A percentile compares a stretch with the other conserved stretches of the same genome.
Conservation (phyloP, 2,113 vertebrate genomes). For the Microcebus tavaratra region DNA sequence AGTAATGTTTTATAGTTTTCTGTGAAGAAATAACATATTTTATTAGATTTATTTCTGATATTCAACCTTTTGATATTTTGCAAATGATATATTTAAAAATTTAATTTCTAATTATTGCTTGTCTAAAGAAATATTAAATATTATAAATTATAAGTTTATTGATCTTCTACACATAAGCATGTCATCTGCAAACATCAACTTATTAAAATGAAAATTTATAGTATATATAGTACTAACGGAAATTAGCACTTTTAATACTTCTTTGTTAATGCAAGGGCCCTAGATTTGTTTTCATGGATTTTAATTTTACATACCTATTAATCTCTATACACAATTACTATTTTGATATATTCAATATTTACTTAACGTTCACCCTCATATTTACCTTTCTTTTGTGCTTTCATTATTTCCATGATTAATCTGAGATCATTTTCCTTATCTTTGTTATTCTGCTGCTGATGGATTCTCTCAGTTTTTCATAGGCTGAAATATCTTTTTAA, state of each 20-base stretch:
- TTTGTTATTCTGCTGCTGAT: not conserved
- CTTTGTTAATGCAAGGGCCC: not conserved
- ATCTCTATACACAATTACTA: not conserved
- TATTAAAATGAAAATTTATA: not conserved
- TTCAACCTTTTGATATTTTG: not conserved
- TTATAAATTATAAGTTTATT: not conserved
- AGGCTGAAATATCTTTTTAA: not conserved
- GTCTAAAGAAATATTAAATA: conserved; percentile 8
- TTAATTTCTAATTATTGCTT: not conserved
- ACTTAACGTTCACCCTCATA: not conserved
- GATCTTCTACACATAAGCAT: not conserved
- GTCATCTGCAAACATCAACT: not conserved
- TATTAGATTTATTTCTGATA: not conserved
- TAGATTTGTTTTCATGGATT: not conserved
- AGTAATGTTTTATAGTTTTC: not conserved
- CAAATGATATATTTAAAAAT: not conserved
- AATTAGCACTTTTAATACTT: not conserved
- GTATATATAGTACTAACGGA: not conserved
- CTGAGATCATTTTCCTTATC: not conserved
- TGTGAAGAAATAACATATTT: not conserved
- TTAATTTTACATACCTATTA: not conserved
- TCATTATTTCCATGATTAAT: not conserved
- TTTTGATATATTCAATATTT: not conserved
- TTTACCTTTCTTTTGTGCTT: not conserved
- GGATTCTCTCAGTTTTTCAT: not conserved